Evolutionary conservation across 2,888 invertebrate species (phyloP), one percentile per base, ranked within the genome.

Genomic region (Panzeria rudis): DNA sequence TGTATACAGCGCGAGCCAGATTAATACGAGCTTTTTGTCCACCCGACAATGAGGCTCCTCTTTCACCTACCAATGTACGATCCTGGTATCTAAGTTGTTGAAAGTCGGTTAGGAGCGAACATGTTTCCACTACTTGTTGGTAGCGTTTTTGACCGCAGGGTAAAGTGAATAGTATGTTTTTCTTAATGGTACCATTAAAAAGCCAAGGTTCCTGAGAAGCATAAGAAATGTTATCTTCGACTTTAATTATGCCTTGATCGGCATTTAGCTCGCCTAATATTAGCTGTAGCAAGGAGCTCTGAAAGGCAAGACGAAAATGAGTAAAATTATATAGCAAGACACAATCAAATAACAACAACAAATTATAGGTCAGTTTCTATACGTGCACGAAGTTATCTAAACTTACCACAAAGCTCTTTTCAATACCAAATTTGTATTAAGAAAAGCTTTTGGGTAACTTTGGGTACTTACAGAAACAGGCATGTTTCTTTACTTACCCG

Each of bases 91-190:
- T 93, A 84, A 96, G 94, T 89, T 95, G 95, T 87, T 95, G 89
- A 59, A 92, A 92, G 82, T 92, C 92, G 0, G 90, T 89, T 17
- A 84, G 41, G 3, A 92, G 85, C 0, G 91, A 92, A 88, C 92
- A 92, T 69, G 90, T 90, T 38, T 89, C 89, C 4, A 92, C 90
- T 0, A 94, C 94, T 90, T 95, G 93, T 81, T 94, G 93, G 89
- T 97, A 97, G 88, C 95, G 94, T 0, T 91, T 91, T 17, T 92
- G 91, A n/a, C 95, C 93, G 86, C 93, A 95, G 1, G 92, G 89
- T 86, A 94, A 93, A 0, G 97, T 97, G 90, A 97, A 97, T 0
- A 96, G 91, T 87, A 97, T 96, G 89, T 97, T 97, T 78, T 95
- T 95, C 20, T 94, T 92, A 0, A 97, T 93, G 1, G 95, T 94